phyloP scores from a whole-genome alignment of 1,140 invertebrate genomes.

The Arctopsyche grandis region DNA sequence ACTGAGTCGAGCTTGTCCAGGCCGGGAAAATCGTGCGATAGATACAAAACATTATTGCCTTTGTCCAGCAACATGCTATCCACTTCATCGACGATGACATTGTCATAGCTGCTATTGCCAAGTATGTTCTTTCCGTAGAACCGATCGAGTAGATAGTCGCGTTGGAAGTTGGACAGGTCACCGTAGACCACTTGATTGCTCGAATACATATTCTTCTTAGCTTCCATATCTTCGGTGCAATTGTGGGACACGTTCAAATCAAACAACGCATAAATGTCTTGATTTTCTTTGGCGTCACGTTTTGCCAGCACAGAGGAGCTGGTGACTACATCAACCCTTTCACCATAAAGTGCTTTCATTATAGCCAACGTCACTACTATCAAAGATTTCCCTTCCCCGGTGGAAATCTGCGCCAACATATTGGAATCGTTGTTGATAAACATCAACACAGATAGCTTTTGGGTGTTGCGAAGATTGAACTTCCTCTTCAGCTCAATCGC shows the following conservation, averaged over 20 bases:
- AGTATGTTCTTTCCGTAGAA: slow-evolving; percentile 55
- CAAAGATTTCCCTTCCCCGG: slow-evolving; percentile 57
- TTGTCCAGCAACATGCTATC: slow-evolving; percentile 61
- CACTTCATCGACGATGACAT: slow-evolving; percentile 59
- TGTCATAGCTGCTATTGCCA: slow-evolving; percentile 52
- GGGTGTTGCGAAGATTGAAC: slow-evolving; percentile 50
- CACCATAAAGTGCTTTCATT: slow-evolving; percentile 50
- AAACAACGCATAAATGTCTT: slow-evolving; percentile 55
- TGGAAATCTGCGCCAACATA: slow-evolving; percentile 49
- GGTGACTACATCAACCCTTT: slow-evolving; percentile 57
- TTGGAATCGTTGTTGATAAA: slow-evolving; percentile 40
- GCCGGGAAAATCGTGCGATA: slow-evolving; percentile 57
- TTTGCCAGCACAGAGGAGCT: slow-evolving; percentile 56
- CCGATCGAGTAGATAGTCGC: slow-evolving; percentile 56
- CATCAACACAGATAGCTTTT: slow-evolving; percentile 45
- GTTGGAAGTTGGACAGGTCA: slow-evolving; percentile 57
- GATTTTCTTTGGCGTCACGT: slow-evolving; percentile 52
- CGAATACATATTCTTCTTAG: slow-evolving; percentile 51
- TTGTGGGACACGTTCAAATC: slow-evolving; percentile 55
- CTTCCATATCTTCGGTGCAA: slow-evolving; percentile 50
- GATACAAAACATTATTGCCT: slow-evolving; percentile 58
- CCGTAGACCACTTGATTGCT: slow-evolving; percentile 57
- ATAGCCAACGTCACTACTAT: slow-evolving; percentile 55
- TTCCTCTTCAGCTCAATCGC: slow-evolving; percentile 44
- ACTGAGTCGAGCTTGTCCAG: slow-evolving; percentile 58